Evolutionary conservation across 2,888 invertebrate species (phyloP).

Genomic region (Andrena bucephala): DNA sequence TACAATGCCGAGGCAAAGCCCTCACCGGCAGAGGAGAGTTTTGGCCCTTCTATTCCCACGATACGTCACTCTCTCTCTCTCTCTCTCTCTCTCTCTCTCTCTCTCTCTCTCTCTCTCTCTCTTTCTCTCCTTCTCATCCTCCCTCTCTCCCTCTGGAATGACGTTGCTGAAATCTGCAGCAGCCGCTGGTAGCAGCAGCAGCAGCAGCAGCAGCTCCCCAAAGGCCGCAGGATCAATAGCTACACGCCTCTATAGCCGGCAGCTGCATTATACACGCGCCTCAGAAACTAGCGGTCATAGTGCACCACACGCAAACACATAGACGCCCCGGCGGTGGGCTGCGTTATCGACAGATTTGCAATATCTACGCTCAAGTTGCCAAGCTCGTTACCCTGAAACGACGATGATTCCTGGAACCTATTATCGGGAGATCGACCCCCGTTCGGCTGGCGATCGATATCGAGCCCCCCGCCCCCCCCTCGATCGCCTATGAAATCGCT

Average conservation of each 20-base stretch:
- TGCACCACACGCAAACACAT: constrained; percentile 42
- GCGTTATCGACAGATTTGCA: constrained; percentile 56
- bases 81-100: constrained; percentile 15
- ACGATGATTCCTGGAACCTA: constrained; percentile 15
- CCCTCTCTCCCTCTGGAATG: constrained; percentile 56
- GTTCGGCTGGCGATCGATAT: constrained; percentile 32
- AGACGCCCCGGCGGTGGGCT: background rate
- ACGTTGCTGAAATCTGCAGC: constrained; percentile 74
- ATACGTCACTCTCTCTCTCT: constrained; percentile 72
- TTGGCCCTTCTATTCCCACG: constrained; percentile 78
- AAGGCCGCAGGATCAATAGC: constrained; percentile 73
- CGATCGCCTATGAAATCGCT: background rate
- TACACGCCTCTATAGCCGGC: constrained; percentile 67
- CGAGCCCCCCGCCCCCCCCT: constrained; percentile 14
- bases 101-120: constrained; percentile 60
- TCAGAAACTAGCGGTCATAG: constrained; percentile 63
- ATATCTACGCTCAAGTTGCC: constrained; percentile 38
- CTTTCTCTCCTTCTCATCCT: constrained; percentile 53
- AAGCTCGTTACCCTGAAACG: constrained; percentile 39
- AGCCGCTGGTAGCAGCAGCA: constrained; percentile 45
- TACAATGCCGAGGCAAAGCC: constrained; percentile 69
- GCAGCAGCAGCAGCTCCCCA: constrained; percentile 59
- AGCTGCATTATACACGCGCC: constrained; percentile 68
- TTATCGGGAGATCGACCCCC: constrained; percentile 29
- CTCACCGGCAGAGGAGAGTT: constrained; percentile 46